Evolutionary conservation across 2,888 invertebrate species (phyloP).

Genomic region (Melinopterus prodromus): DNA sequence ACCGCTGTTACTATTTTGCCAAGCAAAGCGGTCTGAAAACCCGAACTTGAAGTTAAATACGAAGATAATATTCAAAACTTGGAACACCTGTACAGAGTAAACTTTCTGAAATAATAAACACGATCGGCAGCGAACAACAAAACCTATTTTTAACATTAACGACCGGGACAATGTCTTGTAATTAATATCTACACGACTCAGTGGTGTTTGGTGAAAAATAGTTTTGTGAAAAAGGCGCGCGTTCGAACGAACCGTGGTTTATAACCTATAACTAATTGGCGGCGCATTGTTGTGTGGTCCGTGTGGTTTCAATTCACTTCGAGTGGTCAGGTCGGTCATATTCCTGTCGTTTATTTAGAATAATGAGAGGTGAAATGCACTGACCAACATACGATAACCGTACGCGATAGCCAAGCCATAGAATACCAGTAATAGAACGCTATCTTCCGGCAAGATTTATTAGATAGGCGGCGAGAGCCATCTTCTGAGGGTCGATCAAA

Average conservation of each 20-base stretch:
- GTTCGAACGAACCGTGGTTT: neutral
- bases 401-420: neutral
- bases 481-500: too few species aligned
- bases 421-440: too few species aligned
- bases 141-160: neutral
- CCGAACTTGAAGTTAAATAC: too few species aligned
- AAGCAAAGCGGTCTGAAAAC: too few species aligned
- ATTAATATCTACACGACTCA: neutral
- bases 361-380: neutral
- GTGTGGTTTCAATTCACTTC: neutral
- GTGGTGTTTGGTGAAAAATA: neutral
- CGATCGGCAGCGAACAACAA: neutral
- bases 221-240: neutral
- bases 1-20: too few species aligned
- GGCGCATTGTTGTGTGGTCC: neutral
- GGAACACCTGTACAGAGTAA: neutral
- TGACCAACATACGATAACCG: neutral
- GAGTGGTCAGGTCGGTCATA: neutral
- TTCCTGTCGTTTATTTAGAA: neutral
- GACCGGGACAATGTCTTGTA: neutral
- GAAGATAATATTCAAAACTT: too few species aligned
- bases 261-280: conserved; percentile 4
- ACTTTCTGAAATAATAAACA: neutral
- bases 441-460: too few species aligned
- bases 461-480: too few species aligned